phyloP scores from a whole-genome alignment of 2,797 vertebrate species.

The Propithecus deckenii region DNA sequence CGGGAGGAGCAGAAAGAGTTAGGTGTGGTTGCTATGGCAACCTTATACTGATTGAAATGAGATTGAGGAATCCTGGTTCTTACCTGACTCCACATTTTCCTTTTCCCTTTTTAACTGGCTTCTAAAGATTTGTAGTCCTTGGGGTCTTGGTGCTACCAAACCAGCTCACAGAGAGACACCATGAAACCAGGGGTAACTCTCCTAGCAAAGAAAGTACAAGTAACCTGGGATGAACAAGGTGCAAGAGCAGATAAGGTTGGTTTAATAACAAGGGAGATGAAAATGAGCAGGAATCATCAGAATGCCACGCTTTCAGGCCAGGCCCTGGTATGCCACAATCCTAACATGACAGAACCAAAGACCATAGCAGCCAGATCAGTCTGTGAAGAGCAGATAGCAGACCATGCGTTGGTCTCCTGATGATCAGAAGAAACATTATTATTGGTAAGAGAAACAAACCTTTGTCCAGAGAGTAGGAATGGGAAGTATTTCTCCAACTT shows the following conservation, averaged over 20 bases:
- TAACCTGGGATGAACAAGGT: not conserved
- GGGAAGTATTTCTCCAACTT: not conserved
- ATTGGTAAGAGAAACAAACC: not conserved
- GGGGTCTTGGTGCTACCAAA: not conserved
- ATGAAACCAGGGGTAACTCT: not conserved
- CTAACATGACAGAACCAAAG: not conserved
- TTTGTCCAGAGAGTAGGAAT: not conserved
- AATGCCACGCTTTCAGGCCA: not conserved
- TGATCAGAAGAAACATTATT: not conserved
- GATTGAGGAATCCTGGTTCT: not conserved
- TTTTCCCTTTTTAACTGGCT: slow-evolving; percentile 12
- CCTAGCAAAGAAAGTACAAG: not conserved
- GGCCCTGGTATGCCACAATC: not conserved
- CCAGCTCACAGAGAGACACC: not conserved
- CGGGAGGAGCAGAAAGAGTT: slow-evolving; percentile 5
- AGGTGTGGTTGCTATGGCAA: slow-evolving; percentile 56
- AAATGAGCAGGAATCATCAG: not conserved
- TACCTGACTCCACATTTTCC: not conserved
- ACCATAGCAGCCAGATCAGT: not conserved
- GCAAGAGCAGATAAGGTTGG: not conserved
- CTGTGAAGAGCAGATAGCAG: not conserved
- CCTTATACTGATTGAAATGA: not conserved
- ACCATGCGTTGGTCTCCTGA: not conserved
- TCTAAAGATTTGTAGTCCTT: not conserved
- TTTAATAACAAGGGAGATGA: not conserved